These are phyloP conservation scores for Nestor notabilis DNA, from an alignment of 2,113 vertebrate species.

Conservation along the genomic window DNA sequence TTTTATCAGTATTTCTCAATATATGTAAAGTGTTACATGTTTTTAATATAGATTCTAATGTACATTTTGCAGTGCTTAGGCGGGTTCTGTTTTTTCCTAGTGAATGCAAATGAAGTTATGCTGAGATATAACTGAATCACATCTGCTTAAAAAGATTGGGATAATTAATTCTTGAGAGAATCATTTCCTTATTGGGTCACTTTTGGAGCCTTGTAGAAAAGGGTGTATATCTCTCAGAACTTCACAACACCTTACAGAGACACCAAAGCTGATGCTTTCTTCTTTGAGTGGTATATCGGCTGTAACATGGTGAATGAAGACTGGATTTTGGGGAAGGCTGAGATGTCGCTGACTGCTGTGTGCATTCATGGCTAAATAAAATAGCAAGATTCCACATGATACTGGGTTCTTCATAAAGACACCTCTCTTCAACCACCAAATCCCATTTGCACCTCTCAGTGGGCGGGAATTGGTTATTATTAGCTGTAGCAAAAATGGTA, in stretches of 20 bases:
- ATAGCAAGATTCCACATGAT: neutral
- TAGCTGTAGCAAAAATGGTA: neutral
- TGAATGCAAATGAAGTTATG: neutral
- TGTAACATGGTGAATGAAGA: accelerated
- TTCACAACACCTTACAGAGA: accelerated
- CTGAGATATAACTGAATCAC: neutral
- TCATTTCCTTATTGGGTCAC: neutral
- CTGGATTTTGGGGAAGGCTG: neutral
- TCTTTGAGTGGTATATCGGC: accelerated
- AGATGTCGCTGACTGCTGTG: neutral
- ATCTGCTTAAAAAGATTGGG: neutral
- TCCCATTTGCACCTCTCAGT: neutral
- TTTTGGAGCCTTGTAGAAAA: neutral
- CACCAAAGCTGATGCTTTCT: neutral
- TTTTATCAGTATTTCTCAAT: neutral
- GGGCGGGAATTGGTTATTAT: neutral
- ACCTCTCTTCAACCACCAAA: neutral
- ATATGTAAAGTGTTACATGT: neutral
- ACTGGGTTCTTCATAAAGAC: neutral
- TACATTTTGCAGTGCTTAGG: neutral
- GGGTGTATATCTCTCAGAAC: neutral
- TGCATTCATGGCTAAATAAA: neutral
- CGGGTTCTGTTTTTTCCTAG: neutral
- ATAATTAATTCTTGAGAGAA: neutral
- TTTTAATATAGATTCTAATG: neutral